phyloP scores from a whole-genome alignment of 2,888 invertebrate species.

The Noctuana brunneofusca region DNA sequence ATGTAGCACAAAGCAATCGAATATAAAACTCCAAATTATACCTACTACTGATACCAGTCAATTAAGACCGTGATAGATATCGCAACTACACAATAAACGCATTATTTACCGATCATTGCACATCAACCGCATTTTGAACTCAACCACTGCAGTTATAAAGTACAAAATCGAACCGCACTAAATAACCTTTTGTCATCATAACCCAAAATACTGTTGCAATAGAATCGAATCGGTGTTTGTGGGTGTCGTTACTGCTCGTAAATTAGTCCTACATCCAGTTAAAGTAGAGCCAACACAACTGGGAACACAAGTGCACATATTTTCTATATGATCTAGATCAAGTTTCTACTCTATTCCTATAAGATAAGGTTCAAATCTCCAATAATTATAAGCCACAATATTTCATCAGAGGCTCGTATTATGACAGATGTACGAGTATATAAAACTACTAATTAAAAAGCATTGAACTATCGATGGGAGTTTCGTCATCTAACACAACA shows the following conservation, averaged over 20 bases:
- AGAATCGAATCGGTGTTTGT: slow-evolving; percentile 55
- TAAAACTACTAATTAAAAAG: slow-evolving; percentile 46
- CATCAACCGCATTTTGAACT: not conserved
- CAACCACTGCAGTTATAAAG: not conserved
- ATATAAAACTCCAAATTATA: not conserved
- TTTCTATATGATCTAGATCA: not conserved
- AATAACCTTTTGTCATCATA: slow-evolving; percentile 10
- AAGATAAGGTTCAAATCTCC: not conserved
- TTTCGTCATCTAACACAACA: slow-evolving; percentile 20
- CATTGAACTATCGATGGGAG: slow-evolving; percentile 45
- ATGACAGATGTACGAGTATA: not conserved
- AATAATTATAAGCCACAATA: not conserved
- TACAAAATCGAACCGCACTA: not conserved
- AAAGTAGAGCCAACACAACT: slow-evolving; percentile 21
- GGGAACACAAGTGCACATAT: not conserved
- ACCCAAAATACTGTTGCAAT: slow-evolving; percentile 43
- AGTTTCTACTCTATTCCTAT: not conserved
- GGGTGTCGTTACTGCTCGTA: slow-evolving; percentile 52
- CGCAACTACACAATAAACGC: slow-evolving; percentile 1
- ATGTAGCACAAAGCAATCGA: not conserved
- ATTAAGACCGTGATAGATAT: slow-evolving; percentile 11
- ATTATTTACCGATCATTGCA: not conserved
- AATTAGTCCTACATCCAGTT: slow-evolving; percentile 46
- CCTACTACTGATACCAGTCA: not conserved
- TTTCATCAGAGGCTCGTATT: not conserved